These are phyloP conservation scores for Notamacropus eugenii DNA, from an alignment of 2,797 vertebrate species.

Conservation along the genomic window DNA sequence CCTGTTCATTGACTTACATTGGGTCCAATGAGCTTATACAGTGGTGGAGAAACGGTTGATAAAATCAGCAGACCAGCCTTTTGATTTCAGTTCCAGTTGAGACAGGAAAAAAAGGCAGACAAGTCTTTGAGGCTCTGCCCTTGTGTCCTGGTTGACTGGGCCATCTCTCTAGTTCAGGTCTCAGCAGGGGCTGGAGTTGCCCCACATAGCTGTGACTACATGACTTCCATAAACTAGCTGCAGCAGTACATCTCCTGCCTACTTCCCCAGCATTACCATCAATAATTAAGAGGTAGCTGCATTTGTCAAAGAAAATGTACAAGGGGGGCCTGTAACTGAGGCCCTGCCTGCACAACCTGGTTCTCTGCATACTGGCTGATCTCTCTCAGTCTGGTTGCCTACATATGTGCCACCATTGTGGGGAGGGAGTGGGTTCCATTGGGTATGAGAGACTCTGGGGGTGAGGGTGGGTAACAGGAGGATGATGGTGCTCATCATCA, in stretches of 20 bases:
- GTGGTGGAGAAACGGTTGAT: neutral
- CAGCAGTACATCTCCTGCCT: neutral
- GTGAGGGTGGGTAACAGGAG: accelerated
- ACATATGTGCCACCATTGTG: accelerated
- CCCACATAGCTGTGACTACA: neutral
- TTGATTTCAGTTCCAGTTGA: neutral
- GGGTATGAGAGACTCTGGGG: neutral
- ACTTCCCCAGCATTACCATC: too few species aligned
- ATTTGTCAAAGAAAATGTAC: neutral
- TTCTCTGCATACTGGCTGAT: neutral
- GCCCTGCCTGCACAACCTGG: neutral
- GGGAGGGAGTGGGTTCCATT: neutral
- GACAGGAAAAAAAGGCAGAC: neutral
- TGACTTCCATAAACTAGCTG: neutral
- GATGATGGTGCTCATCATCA: neutral
- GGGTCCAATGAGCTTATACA: neutral
- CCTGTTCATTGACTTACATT: neutral
- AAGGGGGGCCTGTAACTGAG: neutral
- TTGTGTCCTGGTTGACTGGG: neutral
- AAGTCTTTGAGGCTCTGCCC: neutral
- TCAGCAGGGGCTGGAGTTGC: neutral
- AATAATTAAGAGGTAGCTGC: neutral
- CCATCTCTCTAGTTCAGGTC: neutral
- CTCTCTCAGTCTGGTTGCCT: neutral
- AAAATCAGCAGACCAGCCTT: neutral